Conservation (phyloP, 2,888 invertebrate species). For the Ptilodon capucinus region DNA sequence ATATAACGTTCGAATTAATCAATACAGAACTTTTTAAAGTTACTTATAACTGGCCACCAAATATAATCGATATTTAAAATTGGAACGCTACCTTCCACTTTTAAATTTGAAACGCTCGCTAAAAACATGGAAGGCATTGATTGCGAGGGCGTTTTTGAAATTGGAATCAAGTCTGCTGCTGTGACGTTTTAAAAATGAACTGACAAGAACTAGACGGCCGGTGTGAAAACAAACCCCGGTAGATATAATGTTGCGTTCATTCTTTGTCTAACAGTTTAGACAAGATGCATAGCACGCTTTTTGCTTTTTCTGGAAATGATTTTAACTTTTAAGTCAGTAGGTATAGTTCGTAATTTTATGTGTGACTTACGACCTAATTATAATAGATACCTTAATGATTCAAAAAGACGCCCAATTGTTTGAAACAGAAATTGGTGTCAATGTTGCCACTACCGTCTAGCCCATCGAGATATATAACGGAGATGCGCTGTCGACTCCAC, state of each 20-base stretch:
- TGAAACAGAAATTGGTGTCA: no score
- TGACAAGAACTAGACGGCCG: background rate
- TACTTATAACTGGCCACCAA: background rate
- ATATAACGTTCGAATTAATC: no score
- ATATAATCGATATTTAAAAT: background rate
- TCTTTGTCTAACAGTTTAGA: background rate
- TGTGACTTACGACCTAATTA: no score
- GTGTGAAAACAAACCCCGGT: background rate
- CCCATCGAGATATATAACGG: no score
- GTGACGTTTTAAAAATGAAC: slow-evolving; percentile 1
- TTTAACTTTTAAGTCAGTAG: no score
- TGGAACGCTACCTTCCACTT: background rate
- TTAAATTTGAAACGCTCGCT: background rate
- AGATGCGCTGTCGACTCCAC: no score
- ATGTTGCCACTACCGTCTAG: no score
- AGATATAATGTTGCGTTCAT: background rate
- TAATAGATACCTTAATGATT: no score
- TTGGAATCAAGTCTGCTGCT: slow-evolving; percentile 3
- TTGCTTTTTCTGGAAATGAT: background rate
- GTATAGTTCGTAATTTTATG: no score
- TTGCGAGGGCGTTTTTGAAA: background rate
- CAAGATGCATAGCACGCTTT: background rate
- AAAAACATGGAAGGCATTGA: background rate
- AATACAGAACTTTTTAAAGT: no score
- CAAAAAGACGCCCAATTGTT: no score